Evolutionary conservation across 2,888 invertebrate genomes (phyloP).

Genomic region (Drosophila gaucha): DNA sequence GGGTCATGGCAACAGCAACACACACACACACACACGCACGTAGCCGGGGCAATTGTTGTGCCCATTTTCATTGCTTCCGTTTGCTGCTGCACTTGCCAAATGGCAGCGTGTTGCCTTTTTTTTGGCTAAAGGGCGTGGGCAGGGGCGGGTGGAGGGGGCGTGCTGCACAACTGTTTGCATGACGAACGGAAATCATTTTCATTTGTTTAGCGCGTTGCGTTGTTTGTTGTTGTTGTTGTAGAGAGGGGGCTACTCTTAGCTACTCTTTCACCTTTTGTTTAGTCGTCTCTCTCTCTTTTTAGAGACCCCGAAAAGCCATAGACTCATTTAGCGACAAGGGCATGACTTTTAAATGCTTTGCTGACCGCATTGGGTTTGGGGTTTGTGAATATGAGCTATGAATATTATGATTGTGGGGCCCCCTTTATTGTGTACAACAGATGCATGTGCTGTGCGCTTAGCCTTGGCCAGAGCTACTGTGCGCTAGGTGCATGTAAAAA

Average conservation of each 20-base stretch:
- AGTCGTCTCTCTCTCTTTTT: neutral
- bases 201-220: conserved; percentile 69
- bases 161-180: conserved; percentile 63
- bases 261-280: neutral
- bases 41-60: conserved; percentile 53
- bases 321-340: conserved; percentile 64
- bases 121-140: conserved; percentile 30
- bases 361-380: conserved; percentile 54
- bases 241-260: neutral
- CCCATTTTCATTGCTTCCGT: conserved; percentile 74
- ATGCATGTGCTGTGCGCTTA: conserved; percentile 24
- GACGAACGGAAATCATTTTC: conserved; percentile 76
- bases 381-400: conserved; percentile 32
- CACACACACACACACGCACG: conserved; percentile 36
- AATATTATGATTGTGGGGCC: conserved; percentile 28
- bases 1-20: conserved; percentile 67
- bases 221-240: conserved; percentile 18
- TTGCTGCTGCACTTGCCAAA: conserved; percentile 66
- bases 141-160: neutral
- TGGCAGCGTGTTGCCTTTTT: conserved; percentile 43
- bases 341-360: conserved; percentile 60
- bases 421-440: conserved; percentile 17
- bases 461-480: conserved; percentile 31
- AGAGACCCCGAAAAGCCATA: conserved; percentile 46
- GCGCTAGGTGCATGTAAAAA: neutral